These are phyloP conservation scores for Knipowitschia caucasica DNA, from an alignment of 2,797 vertebrate genomes.

Conservation along the genomic window DNA sequence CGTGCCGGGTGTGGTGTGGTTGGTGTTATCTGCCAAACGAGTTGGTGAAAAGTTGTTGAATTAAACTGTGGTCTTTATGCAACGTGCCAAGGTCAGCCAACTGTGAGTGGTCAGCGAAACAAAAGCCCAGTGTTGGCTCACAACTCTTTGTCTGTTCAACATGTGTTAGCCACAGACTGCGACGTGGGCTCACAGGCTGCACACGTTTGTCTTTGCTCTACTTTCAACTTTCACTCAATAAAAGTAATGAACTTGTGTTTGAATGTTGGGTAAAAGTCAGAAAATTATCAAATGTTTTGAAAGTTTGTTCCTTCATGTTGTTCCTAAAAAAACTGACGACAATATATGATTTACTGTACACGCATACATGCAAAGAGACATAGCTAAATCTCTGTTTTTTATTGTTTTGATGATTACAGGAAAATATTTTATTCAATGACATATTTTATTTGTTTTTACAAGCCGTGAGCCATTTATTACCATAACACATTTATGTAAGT, in stretches of 20 bases:
- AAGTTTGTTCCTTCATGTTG: too few relatives aligned
- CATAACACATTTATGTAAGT: too few relatives aligned
- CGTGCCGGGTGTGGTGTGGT: neutral
- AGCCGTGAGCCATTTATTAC: too few relatives aligned
- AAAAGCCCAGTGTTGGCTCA: conserved; percentile 13
- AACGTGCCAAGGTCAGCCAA: conserved; percentile 9
- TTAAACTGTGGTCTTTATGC: conserved; percentile 9
- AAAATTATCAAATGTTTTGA: neutral
- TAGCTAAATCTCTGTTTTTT: too few relatives aligned
- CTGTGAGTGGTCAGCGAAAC: conserved; percentile 13
- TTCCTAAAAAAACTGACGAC: too few relatives aligned
- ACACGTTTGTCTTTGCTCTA: neutral
- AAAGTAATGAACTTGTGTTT: neutral
- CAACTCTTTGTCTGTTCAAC: conserved; percentile 11
- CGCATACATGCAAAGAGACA: too few relatives aligned
- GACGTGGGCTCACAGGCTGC: conserved; percentile 9
- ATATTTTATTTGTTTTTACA: too few relatives aligned
- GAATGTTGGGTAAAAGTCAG: neutral
- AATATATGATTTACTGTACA: too few relatives aligned
- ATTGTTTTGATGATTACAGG: too few relatives aligned
- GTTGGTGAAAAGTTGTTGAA: conserved; percentile 11
- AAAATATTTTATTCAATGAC: too few relatives aligned
- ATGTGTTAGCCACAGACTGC: conserved; percentile 13
- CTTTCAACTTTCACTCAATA: conserved; percentile 5
- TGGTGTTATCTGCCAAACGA: conserved; percentile 8